Evolutionary conservation across 2,797 vertebrate species (phyloP).

Genomic region (Carcharodon carcharias): DNA sequence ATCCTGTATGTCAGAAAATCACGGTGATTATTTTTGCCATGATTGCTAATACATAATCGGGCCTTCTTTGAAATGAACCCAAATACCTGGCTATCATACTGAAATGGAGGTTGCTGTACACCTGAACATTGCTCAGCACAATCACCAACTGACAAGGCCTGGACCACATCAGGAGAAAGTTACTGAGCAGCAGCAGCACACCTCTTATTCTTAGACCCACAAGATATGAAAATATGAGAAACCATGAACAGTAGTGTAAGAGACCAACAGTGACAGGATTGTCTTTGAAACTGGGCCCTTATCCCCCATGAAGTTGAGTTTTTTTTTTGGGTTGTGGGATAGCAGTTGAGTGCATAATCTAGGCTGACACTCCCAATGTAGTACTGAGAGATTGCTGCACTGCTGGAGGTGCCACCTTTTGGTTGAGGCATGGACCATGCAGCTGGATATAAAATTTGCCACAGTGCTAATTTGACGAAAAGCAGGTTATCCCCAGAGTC

Average conservation of each 20-base stretch:
- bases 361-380: not conserved
- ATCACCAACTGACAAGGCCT: not conserved
- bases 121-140: not conserved
- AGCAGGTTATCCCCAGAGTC: not conserved
- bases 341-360: not conserved
- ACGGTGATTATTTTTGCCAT: not conserved
- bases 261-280: not conserved
- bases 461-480: not conserved
- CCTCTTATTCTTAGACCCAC: not conserved
- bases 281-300: not conserved
- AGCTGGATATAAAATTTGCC: not conserved
- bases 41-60: not conserved
- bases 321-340: not conserved
- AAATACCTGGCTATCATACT: not conserved
- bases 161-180: not conserved
- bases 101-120: not conserved
- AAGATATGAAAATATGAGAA: not conserved
- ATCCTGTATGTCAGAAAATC: not conserved
- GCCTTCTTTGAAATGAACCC: not conserved
- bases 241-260: not conserved
- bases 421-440: not conserved
- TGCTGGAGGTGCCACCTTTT: not conserved
- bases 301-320: not conserved
- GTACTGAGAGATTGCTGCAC: not conserved
- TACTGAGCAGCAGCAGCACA: not conserved